Conservation (phyloP, 2,888 invertebrate species). For the Portevinia maculata region DNA sequence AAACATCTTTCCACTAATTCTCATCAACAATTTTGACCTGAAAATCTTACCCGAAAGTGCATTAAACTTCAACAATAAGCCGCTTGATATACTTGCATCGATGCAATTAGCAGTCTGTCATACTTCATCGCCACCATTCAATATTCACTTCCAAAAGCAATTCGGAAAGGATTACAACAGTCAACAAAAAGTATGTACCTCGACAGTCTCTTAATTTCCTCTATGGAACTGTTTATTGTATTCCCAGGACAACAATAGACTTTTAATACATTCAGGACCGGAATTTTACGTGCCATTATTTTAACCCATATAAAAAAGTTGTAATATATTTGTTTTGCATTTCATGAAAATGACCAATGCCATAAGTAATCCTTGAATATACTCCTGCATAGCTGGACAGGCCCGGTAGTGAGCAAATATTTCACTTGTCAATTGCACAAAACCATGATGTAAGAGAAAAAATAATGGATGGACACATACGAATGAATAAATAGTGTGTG, state of each 20-base stretch:
- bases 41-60: too few species aligned
- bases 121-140: conserved; percentile 46
- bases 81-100: conserved; percentile 30
- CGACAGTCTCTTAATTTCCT: not conserved
- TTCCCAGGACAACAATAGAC: conserved; percentile 44
- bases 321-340: conserved; percentile 56
- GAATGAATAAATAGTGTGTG: conserved; percentile 44
- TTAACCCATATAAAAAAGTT: conserved; percentile 31
- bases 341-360: conserved; percentile 45
- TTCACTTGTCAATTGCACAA: conserved; percentile 55
- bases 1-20: too few species aligned
- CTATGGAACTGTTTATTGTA: conserved; percentile 21
- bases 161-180: conserved; percentile 17
- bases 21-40: too few species aligned
- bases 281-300: conserved; percentile 55
- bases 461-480: conserved; percentile 48
- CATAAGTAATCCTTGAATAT: conserved; percentile 60
- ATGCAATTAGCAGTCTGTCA: conserved; percentile 53
- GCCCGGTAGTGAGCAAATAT: conserved; percentile 35
- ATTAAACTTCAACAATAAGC: conserved; percentile 25
- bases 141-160: conserved; percentile 34
- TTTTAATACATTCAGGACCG: conserved; percentile 35
- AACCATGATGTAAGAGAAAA: conserved; percentile 3
- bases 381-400: conserved; percentile 6
- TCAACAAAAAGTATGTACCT: not conserved